Percentiles rank a stretch among this genome's conserved stretches.
Conservation (phyloP, 2,113 vertebrate genomes). For the Saimiri boliviensis region DNA sequence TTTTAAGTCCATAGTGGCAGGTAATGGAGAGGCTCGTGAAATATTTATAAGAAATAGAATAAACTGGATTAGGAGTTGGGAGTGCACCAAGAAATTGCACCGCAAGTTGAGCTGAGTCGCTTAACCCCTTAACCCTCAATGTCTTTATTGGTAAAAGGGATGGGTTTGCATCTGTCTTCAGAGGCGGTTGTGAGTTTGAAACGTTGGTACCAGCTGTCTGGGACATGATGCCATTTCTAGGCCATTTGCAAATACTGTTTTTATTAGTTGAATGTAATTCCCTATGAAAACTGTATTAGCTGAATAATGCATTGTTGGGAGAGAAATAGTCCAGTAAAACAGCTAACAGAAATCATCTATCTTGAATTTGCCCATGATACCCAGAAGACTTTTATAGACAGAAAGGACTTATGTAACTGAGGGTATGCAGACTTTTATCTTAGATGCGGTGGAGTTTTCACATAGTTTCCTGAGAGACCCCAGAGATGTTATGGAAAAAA, state of each 20-base stretch:
- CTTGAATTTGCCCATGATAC: not conserved
- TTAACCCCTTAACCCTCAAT: constrained; percentile 22
- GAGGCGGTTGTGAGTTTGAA: constrained; percentile 19
- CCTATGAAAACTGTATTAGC: not conserved
- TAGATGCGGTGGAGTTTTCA: not conserved
- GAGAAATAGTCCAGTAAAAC: not conserved
- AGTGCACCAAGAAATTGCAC: not conserved
- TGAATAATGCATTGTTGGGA: not conserved
- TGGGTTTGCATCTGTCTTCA: not conserved
- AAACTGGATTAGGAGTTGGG: constrained; percentile 15
- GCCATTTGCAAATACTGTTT: not conserved
- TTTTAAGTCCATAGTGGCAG: constrained; percentile 40
- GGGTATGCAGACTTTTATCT: not conserved
- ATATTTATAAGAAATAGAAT: constrained; percentile 55
- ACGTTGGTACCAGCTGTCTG: not conserved
- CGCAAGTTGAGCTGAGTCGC: not conserved
- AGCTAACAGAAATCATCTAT: not conserved
- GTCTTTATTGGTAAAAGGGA: not conserved
- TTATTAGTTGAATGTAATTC: not conserved
- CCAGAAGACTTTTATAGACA: not conserved
- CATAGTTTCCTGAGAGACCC: not conserved
- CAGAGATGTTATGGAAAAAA: not conserved
- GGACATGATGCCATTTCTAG: not conserved
- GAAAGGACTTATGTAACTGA: not conserved
- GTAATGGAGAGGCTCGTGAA: constrained; percentile 43